A percentile compares a stretch with the other conserved stretches of the same genome.
These are phyloP conservation scores for Tachysurus vachellii DNA, from an alignment of 2,113 vertebrate genomes.

Conservation along the genomic window DNA sequence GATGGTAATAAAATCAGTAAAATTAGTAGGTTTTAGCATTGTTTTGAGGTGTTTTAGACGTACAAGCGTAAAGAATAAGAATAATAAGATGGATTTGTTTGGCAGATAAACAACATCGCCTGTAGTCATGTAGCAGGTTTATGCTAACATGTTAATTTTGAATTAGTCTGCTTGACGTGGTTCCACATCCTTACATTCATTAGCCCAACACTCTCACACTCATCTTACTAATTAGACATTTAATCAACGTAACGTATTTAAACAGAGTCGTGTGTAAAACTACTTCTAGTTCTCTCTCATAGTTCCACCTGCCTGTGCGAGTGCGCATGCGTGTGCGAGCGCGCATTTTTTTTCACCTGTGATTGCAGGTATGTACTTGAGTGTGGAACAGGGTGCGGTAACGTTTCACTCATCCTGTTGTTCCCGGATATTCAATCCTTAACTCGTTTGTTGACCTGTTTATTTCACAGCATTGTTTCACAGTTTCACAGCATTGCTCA, in stretches of 20 bases:
- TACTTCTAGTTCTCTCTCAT: background rate
- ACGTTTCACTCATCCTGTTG: background rate
- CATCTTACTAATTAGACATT: background rate
- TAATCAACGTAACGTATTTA: background rate
- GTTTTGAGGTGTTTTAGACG: background rate
- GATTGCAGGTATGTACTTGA: background rate
- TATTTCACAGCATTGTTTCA: background rate
- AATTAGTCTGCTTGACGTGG: background rate
- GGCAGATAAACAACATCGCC: background rate
- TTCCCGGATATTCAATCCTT: background rate
- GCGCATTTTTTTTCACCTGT: background rate
- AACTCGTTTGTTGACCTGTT: background rate
- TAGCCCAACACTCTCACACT: too few relatives aligned
- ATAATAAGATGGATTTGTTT: background rate
- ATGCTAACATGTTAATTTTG: background rate
- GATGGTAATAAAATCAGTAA: background rate
- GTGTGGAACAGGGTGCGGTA: slow-evolving; percentile 22
- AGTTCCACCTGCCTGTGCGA: background rate
- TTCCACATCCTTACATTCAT: background rate
- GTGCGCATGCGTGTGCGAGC: background rate
- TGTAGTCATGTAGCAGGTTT: too few relatives aligned
- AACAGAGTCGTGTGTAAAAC: background rate
- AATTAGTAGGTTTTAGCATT: background rate
- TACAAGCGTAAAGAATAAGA: background rate
- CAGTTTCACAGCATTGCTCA: background rate